Base-by-base conservation (phyloP, 2,888 invertebrate genomes). In the Stictocephala bisonia region DNA sequence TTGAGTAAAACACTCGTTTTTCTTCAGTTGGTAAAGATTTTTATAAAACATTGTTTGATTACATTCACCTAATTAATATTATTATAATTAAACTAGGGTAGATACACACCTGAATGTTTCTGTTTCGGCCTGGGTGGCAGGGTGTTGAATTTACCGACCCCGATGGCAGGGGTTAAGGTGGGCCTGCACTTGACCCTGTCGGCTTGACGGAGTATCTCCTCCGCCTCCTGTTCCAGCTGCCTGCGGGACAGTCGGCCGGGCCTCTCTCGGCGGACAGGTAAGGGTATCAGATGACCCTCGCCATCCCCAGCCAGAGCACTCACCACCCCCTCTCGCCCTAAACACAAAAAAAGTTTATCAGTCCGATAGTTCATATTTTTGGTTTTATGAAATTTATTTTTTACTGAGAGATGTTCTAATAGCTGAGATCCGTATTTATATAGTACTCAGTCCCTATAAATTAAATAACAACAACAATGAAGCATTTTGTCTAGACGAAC, bases 181-280 rank as follows among this genome's bases (percentile, higher is more conserved):
- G 72, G 67, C 9, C 51, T 72, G 24, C 72, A 64, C 11, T 66
- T 22, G 76, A 93, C 87, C 81, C 90, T 89, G 78, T 90, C 89
- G 0, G 90, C 93, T 83, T 93, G 92, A 24, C 90, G 88, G 66
- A 93, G 85, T 31, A 93, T 92, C 81, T 88, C 87, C 76, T 91
- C 92, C 29, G 81, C 81, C 75, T 94, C 94, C 81, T 91, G 88
- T 58, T 91, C 90, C 58, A 93, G 87, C 82, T 91, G 90, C 81
- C 90, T 87, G 81, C 91, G 90, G 72, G 92, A 90, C 20, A 71
- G 40, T 41, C 90, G 86, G 80, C 90, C 89, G 60, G 89, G 90
- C 75, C 91, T 88, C 82, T 89, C 88, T 78, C 86, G 86, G 78
- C 86, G 86, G 51, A 88, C 84, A 35, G 86, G 85, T 70, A 85